A percentile compares a stretch with the other conserved stretches of the same genome.
phyloP scores from a whole-genome alignment of 2,888 invertebrate species.

The Vannuccia rotundouncinata region DNA sequence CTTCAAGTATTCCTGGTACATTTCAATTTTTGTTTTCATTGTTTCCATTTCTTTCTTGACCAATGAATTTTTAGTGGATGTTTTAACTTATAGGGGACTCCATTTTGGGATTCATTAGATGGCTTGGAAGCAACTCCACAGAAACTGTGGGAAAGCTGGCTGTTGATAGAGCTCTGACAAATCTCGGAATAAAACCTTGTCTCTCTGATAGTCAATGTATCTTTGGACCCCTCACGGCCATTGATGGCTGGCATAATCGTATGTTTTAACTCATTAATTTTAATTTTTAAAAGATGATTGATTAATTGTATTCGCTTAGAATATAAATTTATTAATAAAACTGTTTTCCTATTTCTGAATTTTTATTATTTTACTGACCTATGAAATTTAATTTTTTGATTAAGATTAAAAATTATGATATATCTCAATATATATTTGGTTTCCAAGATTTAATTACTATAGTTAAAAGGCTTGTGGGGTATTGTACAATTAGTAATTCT shows the following conservation, averaged over 20 bases:
- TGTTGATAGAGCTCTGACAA: background rate
- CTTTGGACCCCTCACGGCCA: background rate
- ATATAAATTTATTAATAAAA: no score
- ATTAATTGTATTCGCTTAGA: no score
- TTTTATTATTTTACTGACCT: no score
- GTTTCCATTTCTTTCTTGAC: background rate
- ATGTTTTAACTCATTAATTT: background rate
- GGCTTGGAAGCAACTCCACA: conserved; percentile 38
- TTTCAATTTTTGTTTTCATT: background rate
- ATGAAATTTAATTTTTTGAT: no score
- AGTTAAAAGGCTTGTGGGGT: no score
- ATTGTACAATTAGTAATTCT: no score
- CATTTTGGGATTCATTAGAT: conserved; percentile 39
- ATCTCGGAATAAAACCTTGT: conserved; percentile 4
- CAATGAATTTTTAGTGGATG: background rate
- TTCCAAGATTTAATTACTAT: no score
- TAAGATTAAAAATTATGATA: no score
- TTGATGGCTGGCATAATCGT: conserved; percentile 18
- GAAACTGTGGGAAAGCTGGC: background rate
- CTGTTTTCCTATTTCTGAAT: no score
- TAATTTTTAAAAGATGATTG: no score
- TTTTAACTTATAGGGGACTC: conserved; percentile 32
- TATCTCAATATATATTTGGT: no score
- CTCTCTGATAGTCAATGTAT: conserved; percentile 9
- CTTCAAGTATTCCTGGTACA: conserved; percentile 38